These are phyloP conservation scores for Salticus scenicus DNA, from an alignment of 2,888 invertebrate species.

Conservation along the genomic window DNA sequence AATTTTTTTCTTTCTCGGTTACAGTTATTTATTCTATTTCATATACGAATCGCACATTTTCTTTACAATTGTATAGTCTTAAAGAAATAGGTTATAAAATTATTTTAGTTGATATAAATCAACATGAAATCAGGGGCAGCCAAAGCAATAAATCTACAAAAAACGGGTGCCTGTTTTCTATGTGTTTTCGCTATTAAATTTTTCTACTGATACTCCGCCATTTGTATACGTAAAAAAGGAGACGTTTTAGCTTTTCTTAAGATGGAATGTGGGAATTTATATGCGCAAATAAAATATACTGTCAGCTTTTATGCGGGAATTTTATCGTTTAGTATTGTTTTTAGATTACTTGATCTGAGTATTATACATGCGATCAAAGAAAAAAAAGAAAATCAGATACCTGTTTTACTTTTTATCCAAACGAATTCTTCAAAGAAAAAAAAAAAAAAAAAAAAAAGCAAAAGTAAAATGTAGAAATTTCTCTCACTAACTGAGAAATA, in stretches of 20 bases:
- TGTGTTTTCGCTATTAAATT: conserved; percentile 49
- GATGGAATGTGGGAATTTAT: neutral
- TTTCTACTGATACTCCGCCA: conserved; percentile 27
- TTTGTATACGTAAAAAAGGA: neutral
- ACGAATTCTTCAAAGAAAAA: too few species aligned
- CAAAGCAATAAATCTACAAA: conserved; percentile 46
- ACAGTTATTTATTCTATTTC: conserved; percentile 45
- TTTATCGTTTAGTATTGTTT: conserved; percentile 8
- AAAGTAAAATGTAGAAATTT: too few species aligned
- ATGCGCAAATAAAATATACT: neutral
- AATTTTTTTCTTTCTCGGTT: conserved; percentile 48
- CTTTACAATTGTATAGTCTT: conserved; percentile 61
- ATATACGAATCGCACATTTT: conserved; percentile 45
- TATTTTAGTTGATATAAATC: conserved; percentile 60
- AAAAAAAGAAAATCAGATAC: too few species aligned
- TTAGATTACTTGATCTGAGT: neutral
- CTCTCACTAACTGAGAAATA: too few species aligned
- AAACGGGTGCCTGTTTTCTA: conserved; percentile 39
- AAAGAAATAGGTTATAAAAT: conserved; percentile 63
- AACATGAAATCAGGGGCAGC: conserved; percentile 48
- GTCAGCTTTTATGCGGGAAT: neutral
- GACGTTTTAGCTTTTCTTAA: neutral
- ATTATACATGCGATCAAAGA: neutral
- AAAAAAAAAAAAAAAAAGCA: too few species aligned
- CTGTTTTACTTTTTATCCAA: too few species aligned